Percentiles rank a stretch among this genome's conserved stretches.
Conservation (phyloP, 2,113 vertebrate species). For the Ophiodon elongatus region DNA sequence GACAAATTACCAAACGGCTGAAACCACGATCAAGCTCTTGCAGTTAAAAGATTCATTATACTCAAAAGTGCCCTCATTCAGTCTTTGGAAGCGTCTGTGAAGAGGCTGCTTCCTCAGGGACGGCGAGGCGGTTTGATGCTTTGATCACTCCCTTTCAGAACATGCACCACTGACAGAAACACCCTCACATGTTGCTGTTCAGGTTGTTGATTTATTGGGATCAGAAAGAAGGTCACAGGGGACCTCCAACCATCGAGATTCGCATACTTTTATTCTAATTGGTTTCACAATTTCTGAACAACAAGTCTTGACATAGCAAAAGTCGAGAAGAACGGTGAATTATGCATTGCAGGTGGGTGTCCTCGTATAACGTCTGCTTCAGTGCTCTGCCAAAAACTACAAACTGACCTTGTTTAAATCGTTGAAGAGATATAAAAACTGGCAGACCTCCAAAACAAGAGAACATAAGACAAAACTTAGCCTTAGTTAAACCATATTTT, state of each 20-base stretch:
- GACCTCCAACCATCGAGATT: constrained; percentile 43
- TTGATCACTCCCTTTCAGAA: constrained; percentile 33
- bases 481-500: constrained; percentile 14
- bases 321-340: constrained; percentile 13
- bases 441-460: constrained; percentile 25
- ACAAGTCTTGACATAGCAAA: constrained; percentile 35
- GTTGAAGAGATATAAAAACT: constrained; percentile 4
- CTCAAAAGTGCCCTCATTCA: constrained; percentile 55
- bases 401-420: constrained; percentile 25
- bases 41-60: constrained; percentile 50
- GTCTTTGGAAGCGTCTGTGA: constrained; percentile 21
- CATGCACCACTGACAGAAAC: constrained; percentile 23
- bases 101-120: constrained; percentile 16
- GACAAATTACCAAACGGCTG: constrained; percentile 40
- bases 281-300: constrained; percentile 42
- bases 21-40: constrained; percentile 25
- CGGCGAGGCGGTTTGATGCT: constrained; percentile 11
- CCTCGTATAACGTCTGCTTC: constrained; percentile 11
- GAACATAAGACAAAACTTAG: not conserved
- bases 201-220: constrained; percentile 52
- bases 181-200: constrained; percentile 35
- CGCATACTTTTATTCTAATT: constrained; percentile 44
- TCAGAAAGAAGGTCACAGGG: constrained; percentile 40
- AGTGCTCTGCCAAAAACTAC: constrained; percentile 41
- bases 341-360: constrained; percentile 58